A percentile compares a stretch with the other conserved stretches of the same genome.
Evolutionary conservation across 2,797 vertebrate genomes (phyloP).

Genomic region (Chiloscyllium punctatum): DNA sequence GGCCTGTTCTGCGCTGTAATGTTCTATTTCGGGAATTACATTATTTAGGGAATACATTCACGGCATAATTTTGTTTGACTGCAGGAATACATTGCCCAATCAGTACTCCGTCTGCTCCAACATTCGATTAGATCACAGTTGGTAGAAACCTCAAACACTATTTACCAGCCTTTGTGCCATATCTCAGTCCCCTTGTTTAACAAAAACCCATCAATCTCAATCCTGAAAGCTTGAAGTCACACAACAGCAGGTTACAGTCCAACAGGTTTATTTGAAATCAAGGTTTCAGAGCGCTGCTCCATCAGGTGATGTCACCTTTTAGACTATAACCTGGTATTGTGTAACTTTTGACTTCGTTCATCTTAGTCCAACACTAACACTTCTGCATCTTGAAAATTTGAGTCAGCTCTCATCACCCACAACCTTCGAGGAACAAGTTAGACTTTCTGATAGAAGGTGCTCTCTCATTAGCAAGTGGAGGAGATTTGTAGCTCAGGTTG

Average conservation of each 20-base stretch:
- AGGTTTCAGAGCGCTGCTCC: no score
- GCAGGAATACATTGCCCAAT: background rate
- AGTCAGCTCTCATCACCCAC: background rate
- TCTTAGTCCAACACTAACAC: no score
- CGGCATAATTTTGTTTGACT: background rate
- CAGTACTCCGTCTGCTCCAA: background rate
- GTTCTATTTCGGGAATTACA: no score
- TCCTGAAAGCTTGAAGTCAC: background rate
- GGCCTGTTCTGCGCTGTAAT: no score
- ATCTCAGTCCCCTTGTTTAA: background rate
- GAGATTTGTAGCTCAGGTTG: no score
- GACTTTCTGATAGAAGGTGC: no score
- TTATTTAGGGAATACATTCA: background rate
- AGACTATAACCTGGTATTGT: no score
- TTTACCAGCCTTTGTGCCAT: background rate
- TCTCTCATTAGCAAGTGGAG: no score
- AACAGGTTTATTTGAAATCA: no score
- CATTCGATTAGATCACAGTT: background rate
- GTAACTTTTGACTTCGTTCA: no score
- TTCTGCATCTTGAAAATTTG: background rate
- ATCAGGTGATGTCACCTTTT: no score
- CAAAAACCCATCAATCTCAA: background rate
- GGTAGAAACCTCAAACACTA: background rate
- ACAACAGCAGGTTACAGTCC: no score
- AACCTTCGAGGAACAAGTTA: background rate